Evolutionary conservation across 2,888 invertebrate genomes (phyloP).

Genomic region (Anagyrus pseudococci): DNA sequence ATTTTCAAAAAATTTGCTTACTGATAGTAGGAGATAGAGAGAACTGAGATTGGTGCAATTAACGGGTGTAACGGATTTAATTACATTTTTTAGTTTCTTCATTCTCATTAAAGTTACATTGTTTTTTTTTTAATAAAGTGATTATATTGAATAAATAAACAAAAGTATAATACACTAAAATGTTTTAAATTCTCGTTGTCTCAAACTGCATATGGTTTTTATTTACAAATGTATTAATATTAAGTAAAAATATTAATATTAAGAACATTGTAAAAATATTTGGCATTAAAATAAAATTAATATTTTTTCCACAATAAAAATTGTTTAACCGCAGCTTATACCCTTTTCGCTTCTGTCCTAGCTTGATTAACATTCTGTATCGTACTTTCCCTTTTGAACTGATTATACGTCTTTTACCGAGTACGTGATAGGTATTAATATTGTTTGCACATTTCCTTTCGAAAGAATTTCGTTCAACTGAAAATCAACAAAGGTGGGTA

Average conservation of each 20-base stretch:
- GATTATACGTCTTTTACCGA: neutral
- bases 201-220: constrained; percentile 18
- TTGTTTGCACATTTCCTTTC: constrained; percentile 5
- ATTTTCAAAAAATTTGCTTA: neutral
- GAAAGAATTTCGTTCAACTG: constrained; percentile 14
- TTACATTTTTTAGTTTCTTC: neutral
- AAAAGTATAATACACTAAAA: no score
- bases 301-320: constrained; percentile 24
- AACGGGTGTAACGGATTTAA: constrained; percentile 3
- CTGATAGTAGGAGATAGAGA: neutral
- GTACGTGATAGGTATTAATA: neutral
- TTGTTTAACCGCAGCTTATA: constrained; percentile 6
- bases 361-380: constrained; percentile 8
- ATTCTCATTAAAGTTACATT: no score
- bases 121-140: neutral
- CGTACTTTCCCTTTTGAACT: no score
- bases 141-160: neutral
- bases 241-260: neutral
- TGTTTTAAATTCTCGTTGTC: constrained; percentile 31
- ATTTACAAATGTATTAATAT: constrained; percentile 15
- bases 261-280: constrained; percentile 20
- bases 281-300: constrained; percentile 26
- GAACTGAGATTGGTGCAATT: constrained; percentile 15
- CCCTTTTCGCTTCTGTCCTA: neutral
- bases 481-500: constrained; percentile 13